These are phyloP conservation scores for Psammodynastes pulverulentus DNA, from an alignment of 2,113 vertebrate species.

Conservation along the genomic window DNA sequence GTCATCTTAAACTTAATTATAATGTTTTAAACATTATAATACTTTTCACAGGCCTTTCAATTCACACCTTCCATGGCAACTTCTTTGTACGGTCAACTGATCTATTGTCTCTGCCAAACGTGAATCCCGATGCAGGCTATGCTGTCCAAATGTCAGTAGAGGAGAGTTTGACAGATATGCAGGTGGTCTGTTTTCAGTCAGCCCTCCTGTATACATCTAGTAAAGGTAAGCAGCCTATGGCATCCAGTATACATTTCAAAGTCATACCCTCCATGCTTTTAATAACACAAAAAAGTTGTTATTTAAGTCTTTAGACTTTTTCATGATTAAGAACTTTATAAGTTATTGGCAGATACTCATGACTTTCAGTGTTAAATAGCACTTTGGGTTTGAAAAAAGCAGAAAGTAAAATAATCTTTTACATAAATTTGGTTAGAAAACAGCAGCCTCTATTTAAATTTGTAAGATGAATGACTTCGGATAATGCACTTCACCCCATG, in stretches of 20 bases:
- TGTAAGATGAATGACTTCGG: neutral
- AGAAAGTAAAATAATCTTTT: neutral
- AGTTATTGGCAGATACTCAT: neutral
- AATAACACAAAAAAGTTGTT: neutral
- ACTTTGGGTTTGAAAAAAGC: constrained; percentile 1
- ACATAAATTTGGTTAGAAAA: neutral
- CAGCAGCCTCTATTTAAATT: neutral
- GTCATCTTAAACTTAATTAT: neutral
- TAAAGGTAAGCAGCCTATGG: constrained; percentile 78
- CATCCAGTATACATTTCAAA: neutral
- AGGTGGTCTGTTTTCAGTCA: constrained; percentile 93
- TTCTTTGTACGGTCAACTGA: constrained; percentile 97
- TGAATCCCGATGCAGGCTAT: constrained; percentile 94
- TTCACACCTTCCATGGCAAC: constrained; percentile 99
- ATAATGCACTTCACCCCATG: neutral
- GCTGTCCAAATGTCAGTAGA: constrained; percentile 98
- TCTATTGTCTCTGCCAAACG: constrained; percentile 89
- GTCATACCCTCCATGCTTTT: neutral
- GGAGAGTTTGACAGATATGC: constrained; percentile 88
- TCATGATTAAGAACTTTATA: neutral
- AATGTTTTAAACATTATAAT: neutral
- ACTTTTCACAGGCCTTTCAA: constrained; percentile 83
- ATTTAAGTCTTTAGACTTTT: neutral
- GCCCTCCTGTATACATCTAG: constrained; percentile 96
- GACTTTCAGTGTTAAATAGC: neutral